phyloP scores from a whole-genome alignment of 35 echinoderm and acorn worm species.

The Holothuria glaberrima region DNA sequence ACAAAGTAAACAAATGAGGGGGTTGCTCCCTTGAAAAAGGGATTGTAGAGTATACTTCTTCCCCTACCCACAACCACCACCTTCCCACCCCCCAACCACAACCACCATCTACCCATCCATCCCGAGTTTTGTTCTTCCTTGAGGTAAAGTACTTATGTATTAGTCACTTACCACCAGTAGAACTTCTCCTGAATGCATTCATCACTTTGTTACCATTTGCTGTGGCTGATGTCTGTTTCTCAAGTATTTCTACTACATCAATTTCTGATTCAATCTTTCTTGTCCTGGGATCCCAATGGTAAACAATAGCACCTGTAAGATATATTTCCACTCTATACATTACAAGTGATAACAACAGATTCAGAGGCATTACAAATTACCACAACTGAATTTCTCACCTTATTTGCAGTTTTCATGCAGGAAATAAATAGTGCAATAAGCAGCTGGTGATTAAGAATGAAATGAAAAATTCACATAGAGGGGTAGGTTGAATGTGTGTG shows the following conservation, averaged over 20 bases:
- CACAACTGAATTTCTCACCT: not conserved
- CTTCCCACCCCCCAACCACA: too few species aligned
- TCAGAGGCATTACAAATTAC: not conserved
- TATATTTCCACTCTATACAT: not conserved
- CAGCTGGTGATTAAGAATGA: too few species aligned
- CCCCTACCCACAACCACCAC: too few species aligned
- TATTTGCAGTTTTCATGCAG: too few species aligned
- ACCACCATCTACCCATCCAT: too few species aligned
- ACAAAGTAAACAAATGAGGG: too few species aligned
- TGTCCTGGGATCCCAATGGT: constrained; percentile 42
- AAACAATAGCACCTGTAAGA: constrained; percentile 42
- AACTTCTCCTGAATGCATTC: constrained; percentile 18
- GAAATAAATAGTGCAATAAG: too few species aligned
- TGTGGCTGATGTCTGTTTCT: not conserved
- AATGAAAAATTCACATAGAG: not conserved
- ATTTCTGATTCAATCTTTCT: constrained; percentile 34
- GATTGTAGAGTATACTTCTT: too few species aligned
- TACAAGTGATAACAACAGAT: not conserved
- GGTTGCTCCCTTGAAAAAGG: too few species aligned
- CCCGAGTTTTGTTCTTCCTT: too few species aligned
- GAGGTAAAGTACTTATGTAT: too few species aligned
- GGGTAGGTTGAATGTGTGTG: not conserved
- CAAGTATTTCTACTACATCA: constrained; percentile 36
- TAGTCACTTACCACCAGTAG: constrained; percentile 9
- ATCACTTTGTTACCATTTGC: not conserved